Percentiles rank a stretch among this genome's conserved stretches.
Evolutionary conservation across 2,797 vertebrate species (phyloP).

Genomic region (Clarias pachynema): DNA sequence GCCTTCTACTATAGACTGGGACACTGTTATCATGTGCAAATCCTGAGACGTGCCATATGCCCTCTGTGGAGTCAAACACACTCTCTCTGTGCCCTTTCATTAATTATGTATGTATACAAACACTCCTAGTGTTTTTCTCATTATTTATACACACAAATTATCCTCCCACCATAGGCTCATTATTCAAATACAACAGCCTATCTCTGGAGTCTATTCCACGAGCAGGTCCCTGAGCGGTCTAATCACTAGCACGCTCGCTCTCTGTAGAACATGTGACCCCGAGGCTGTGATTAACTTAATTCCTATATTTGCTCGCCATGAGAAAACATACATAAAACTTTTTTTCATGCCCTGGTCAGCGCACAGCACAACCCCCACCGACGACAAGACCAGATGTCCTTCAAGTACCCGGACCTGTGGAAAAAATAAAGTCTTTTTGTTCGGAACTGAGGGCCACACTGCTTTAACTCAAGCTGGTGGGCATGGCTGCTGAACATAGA

Average conservation of each 20-base stretch:
- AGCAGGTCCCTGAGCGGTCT: slow-evolving; percentile 43
- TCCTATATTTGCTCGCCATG: slow-evolving; percentile 55
- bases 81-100: slow-evolving; percentile 49
- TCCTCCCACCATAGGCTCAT: slow-evolving; percentile 40
- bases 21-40: slow-evolving; percentile 43
- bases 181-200: slow-evolving; percentile 48
- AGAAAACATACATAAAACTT: slow-evolving; percentile 62
- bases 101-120: slow-evolving; percentile 50
- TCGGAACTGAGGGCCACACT: slow-evolving; percentile 7
- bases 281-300: slow-evolving; percentile 59
- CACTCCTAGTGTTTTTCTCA: slow-evolving; percentile 40
- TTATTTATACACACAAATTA: slow-evolving; percentile 54
- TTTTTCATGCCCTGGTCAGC: slow-evolving; percentile 38
- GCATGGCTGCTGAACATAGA: not conserved
- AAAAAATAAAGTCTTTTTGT: slow-evolving; percentile 39
- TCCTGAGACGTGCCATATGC: slow-evolving; percentile 18
- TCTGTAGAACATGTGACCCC: slow-evolving; percentile 50
- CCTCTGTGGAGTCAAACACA: slow-evolving; percentile 21
- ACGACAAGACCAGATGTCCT: slow-evolving; percentile 51
- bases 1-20: slow-evolving; percentile 30
- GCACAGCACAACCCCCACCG: slow-evolving; percentile 16
- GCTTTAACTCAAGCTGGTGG: slow-evolving; percentile 8
- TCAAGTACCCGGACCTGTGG: slow-evolving; percentile 24
- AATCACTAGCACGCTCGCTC: slow-evolving; percentile 50
- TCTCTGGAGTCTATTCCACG: slow-evolving; percentile 36